phyloP scores from a whole-genome alignment of 2,113 vertebrate species.

The Gallinago undulata region DNA sequence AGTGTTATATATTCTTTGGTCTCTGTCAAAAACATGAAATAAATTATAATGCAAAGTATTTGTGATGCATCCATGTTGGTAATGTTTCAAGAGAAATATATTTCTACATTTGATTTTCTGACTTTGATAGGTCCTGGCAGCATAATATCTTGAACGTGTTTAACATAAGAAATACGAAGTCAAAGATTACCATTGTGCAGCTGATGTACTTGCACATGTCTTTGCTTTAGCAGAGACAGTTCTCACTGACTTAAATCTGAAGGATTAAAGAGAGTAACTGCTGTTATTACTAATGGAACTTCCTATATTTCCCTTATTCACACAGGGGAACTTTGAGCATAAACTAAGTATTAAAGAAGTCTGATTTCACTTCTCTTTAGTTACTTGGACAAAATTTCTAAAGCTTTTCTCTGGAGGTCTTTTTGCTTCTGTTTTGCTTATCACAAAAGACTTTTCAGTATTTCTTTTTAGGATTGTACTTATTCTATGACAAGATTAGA shows the following conservation, averaged over 20 bases:
- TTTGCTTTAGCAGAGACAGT: background rate
- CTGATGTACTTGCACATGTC: background rate
- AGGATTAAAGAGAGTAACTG: slow-evolving; percentile 1
- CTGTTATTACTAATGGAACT: background rate
- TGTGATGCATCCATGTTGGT: background rate
- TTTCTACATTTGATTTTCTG: background rate
- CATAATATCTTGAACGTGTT: background rate
- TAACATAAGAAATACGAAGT: background rate
- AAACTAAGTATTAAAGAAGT: background rate
- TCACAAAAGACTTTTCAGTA: background rate
- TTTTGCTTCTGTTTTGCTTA: background rate
- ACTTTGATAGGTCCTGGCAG: background rate
- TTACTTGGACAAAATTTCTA: background rate
- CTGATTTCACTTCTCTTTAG: background rate
- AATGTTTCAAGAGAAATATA: background rate
- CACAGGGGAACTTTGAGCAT: background rate
- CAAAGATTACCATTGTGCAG: background rate
- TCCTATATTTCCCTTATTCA: background rate
- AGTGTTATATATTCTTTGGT: background rate
- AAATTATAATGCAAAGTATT: background rate
- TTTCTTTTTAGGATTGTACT: background rate
- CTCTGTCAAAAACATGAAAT: background rate
- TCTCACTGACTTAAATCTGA: background rate
- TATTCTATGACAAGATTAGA: background rate
- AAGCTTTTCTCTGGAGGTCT: background rate